Conservation (phyloP, 2,888 invertebrate species). For the Drosophila melanosoma region DNA sequence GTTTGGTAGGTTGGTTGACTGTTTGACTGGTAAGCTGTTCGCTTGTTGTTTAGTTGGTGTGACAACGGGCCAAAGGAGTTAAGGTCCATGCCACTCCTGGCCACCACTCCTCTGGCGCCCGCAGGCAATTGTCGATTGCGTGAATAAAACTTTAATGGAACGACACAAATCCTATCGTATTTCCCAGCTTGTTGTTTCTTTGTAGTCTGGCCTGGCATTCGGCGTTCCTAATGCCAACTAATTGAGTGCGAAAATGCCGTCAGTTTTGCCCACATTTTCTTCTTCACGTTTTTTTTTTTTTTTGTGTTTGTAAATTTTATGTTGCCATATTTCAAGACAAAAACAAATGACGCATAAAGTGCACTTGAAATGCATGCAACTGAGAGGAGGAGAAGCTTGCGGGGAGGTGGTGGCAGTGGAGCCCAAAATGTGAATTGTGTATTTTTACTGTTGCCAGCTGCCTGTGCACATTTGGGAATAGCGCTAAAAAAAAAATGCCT, state of each 20-base stretch:
- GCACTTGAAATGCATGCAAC: slow-evolving; percentile 58
- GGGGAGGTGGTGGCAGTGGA: neutral
- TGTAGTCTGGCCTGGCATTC: slow-evolving; percentile 8
- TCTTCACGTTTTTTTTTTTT: slow-evolving; percentile 9
- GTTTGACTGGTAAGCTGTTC: slow-evolving; percentile 13
- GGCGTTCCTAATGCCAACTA: slow-evolving; percentile 83
- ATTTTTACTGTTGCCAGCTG: slow-evolving; percentile 18
- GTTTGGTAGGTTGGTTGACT: slow-evolving; percentile 24
- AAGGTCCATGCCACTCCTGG: slow-evolving; percentile 32
- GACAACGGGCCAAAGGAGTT: slow-evolving; percentile 55
- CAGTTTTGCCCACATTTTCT: slow-evolving; percentile 67
- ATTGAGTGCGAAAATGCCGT: slow-evolving; percentile 85
- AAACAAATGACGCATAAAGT: slow-evolving; percentile 51
- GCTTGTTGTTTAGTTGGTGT: slow-evolving; percentile 24
- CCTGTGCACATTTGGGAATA: slow-evolving; percentile 55
- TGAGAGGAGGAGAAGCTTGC: neutral
- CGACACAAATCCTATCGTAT: slow-evolving; percentile 81
- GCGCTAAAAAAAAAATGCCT: slow-evolving; percentile 45
- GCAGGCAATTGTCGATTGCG: slow-evolving; percentile 70
- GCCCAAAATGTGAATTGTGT: neutral
- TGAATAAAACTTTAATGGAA: slow-evolving; percentile 84
- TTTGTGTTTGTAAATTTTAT: slow-evolving; percentile 50
- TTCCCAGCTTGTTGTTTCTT: slow-evolving; percentile 1
- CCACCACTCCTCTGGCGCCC: neutral
- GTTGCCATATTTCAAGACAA: slow-evolving; percentile 45